These are phyloP conservation scores for Premnoplex brunnescens DNA, from an alignment of 2,797 vertebrate species.

Conservation along the genomic window DNA sequence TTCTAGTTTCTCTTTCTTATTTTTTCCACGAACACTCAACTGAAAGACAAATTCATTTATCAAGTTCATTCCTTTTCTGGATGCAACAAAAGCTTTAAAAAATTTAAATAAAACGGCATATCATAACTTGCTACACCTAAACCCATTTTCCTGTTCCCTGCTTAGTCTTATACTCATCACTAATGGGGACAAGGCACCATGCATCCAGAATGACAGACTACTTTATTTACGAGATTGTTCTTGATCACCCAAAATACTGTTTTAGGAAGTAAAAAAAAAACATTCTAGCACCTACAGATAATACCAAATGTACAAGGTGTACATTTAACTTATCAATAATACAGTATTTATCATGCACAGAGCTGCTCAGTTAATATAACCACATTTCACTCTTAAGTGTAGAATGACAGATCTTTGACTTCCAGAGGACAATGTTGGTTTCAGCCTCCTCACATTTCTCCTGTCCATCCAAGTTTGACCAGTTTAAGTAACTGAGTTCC, in stretches of 20 bases:
- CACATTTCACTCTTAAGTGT: not conserved
- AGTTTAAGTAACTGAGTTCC: not conserved
- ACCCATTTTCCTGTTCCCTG: not conserved
- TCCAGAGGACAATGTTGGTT: not conserved
- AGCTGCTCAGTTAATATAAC: not conserved
- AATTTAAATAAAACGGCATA: not conserved
- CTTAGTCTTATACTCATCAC: not conserved
- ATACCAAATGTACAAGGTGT: not conserved
- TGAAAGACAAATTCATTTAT: conserved; percentile 68
- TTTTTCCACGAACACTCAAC: conserved; percentile 97
- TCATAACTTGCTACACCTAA: not conserved
- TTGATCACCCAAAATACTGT: not conserved
- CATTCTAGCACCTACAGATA: not conserved
- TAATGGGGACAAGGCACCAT: not conserved
- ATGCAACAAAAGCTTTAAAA: not conserved
- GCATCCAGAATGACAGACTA: not conserved
- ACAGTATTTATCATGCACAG: not conserved
- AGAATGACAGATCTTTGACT: not conserved
- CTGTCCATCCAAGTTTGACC: not conserved
- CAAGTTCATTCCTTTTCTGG: conserved; percentile 42
- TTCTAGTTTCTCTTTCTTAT: conserved; percentile 98
- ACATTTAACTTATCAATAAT: not conserved
- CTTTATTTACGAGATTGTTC: not conserved
- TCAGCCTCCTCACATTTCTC: not conserved
- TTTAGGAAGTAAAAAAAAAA: not conserved